A percentile compares a stretch with the other conserved stretches of the same genome.
phyloP scores from a whole-genome alignment of 2,888 invertebrate genomes.

The Notodonta ziczac region DNA sequence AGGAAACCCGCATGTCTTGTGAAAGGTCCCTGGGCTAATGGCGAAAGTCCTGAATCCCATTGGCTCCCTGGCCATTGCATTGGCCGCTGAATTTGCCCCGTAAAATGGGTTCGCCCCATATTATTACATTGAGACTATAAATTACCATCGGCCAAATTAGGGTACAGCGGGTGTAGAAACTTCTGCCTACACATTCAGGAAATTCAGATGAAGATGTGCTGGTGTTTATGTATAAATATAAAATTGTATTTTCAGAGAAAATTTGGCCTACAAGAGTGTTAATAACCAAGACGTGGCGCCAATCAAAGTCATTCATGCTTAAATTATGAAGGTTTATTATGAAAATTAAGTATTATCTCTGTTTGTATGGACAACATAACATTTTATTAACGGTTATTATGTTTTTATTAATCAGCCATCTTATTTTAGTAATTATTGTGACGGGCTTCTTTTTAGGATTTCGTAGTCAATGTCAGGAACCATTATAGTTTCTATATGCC shows the following conservation, averaged over 20 bases:
- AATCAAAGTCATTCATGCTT: slow-evolving; percentile 13
- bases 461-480: neutral
- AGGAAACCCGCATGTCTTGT: no score
- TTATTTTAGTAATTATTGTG: neutral
- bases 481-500: neutral
- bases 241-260: slow-evolving; percentile 21
- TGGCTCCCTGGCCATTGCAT: no score
- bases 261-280: slow-evolving; percentile 15
- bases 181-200: no score
- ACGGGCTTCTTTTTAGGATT: neutral
- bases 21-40: no score
- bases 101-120: no score
- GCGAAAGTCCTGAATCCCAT: no score
- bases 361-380: neutral
- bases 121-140: no score
- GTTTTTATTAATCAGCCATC: neutral
- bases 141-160: no score
- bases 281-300: slow-evolving; percentile 7
- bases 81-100: no score
- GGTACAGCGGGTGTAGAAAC: no score
- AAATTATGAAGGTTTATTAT: neutral
- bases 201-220: no score
- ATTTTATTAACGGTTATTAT: neutral
- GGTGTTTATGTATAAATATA: neutral
- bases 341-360: neutral